Percentiles rank a stretch among this genome's conserved stretches.
Conservation (phyloP, 2,797 vertebrate species). For the Simalia tracyae region DNA sequence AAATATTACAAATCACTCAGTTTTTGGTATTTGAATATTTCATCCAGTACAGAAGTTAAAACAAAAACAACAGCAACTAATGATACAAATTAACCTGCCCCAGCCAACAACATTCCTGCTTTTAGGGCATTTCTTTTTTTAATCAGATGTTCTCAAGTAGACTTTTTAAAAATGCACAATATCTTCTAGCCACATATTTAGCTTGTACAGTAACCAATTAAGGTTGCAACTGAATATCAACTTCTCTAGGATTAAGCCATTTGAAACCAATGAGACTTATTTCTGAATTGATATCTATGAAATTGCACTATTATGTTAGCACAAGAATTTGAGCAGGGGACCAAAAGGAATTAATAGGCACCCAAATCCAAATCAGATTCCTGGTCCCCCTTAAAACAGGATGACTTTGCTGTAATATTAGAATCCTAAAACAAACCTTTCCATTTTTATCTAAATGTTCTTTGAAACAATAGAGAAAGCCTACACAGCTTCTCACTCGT, state of each 20-base stretch:
- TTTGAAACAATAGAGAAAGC: neutral
- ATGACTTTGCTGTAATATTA: neutral
- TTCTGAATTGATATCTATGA: neutral
- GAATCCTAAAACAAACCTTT: neutral
- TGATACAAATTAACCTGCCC: conserved; percentile 51
- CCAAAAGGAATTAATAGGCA: neutral
- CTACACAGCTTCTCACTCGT: neutral
- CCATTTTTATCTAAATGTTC: neutral
- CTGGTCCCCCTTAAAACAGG: neutral
- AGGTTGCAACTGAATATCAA: neutral
- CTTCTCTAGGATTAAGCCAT: neutral
- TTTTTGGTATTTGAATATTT: conserved; percentile 52
- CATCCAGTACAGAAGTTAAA: conserved; percentile 43
- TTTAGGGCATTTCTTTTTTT: conserved; percentile 39
- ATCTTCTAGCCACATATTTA: neutral
- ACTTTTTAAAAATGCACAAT: conserved; percentile 37
- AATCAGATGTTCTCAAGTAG: conserved; percentile 29
- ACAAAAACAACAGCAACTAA: conserved; percentile 64
- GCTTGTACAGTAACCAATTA: conserved; percentile 28
- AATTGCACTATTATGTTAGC: neutral
- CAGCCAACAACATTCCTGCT: conserved; percentile 27
- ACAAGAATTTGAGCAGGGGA: neutral
- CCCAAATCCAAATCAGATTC: neutral
- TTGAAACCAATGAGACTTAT: neutral
- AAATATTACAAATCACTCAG: conserved; percentile 72